Conservation (phyloP, 2,113 vertebrate species). For the Microcebus jonahi region DNA sequence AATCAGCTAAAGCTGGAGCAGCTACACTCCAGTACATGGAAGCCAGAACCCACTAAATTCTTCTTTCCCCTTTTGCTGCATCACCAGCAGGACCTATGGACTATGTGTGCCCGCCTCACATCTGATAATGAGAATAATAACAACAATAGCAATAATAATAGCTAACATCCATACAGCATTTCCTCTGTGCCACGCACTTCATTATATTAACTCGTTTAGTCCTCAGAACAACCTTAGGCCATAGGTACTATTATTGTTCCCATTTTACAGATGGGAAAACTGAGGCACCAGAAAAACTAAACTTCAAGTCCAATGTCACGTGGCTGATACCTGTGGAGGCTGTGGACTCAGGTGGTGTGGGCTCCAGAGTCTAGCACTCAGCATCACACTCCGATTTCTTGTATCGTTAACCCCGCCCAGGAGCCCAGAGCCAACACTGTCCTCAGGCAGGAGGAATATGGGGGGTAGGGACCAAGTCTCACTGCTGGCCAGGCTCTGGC, state of each 20-base stretch:
- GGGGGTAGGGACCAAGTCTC: not conserved
- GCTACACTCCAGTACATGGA: not conserved
- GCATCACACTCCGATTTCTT: not conserved
- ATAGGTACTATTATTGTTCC: not conserved
- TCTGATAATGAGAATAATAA: not conserved
- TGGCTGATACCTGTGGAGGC: not conserved
- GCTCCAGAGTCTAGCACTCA: not conserved
- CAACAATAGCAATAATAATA: not conserved
- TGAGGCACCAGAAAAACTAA: not conserved
- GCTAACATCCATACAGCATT: not conserved
- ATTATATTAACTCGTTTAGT: not conserved
- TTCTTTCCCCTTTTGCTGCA: not conserved
- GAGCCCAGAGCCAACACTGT: not conserved
- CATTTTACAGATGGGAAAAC: not conserved
- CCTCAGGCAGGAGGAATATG: not conserved
- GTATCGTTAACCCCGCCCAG: not conserved
- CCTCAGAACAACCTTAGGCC: not conserved
- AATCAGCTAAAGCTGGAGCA: not conserved
- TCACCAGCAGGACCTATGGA: not conserved
- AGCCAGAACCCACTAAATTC: not conserved
- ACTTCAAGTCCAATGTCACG: not conserved
- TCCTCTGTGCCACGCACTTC: not conserved
- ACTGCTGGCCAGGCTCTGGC: not conserved
- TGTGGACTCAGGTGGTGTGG: not conserved
- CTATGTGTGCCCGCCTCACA: not conserved